Conservation (phyloP, 2,797 vertebrate species). For the Malacoraja senta region DNA sequence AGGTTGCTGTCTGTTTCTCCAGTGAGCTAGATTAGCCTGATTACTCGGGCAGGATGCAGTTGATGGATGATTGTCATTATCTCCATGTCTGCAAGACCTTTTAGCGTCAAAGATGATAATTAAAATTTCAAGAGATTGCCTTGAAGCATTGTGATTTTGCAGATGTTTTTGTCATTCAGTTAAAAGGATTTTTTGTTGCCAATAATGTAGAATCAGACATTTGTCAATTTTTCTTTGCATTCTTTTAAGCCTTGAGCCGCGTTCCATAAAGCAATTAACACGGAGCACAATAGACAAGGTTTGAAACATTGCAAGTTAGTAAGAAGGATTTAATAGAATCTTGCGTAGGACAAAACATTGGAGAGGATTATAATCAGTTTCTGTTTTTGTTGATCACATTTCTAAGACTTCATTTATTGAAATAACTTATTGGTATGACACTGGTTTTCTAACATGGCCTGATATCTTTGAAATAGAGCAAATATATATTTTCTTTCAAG, state of each 20-base stretch:
- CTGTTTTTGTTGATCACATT: constrained; percentile 72
- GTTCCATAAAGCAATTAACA: constrained; percentile 41
- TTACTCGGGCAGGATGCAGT: constrained; percentile 58
- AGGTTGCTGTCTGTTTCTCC: constrained; percentile 51
- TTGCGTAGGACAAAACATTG: constrained; percentile 63
- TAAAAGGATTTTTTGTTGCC: constrained; percentile 26
- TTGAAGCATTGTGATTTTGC: constrained; percentile 55
- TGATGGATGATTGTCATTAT: constrained; percentile 71
- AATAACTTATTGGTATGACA: constrained; percentile 50
- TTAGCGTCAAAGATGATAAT: constrained; percentile 60
- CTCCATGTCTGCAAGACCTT: constrained; percentile 60
- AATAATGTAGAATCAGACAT: constrained; percentile 28
- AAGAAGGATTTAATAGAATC: constrained; percentile 72
- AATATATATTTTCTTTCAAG: background rate
- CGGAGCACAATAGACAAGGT: constrained; percentile 54
- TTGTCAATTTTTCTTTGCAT: constrained; percentile 37
- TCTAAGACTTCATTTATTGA: constrained; percentile 67
- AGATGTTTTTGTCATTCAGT: constrained; percentile 39
- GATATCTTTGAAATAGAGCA: background rate
- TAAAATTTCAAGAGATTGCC: constrained; percentile 60
- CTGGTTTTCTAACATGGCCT: background rate
- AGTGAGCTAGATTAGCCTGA: constrained; percentile 60
- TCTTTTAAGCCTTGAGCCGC: constrained; percentile 46
- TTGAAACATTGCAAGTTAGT: constrained; percentile 61
- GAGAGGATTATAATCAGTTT: constrained; percentile 66